Evolutionary conservation across 1,140 invertebrate genomes (phyloP), one percentile per base, ranked within the genome.

Genomic region (Hylaeus volcanicus): DNA sequence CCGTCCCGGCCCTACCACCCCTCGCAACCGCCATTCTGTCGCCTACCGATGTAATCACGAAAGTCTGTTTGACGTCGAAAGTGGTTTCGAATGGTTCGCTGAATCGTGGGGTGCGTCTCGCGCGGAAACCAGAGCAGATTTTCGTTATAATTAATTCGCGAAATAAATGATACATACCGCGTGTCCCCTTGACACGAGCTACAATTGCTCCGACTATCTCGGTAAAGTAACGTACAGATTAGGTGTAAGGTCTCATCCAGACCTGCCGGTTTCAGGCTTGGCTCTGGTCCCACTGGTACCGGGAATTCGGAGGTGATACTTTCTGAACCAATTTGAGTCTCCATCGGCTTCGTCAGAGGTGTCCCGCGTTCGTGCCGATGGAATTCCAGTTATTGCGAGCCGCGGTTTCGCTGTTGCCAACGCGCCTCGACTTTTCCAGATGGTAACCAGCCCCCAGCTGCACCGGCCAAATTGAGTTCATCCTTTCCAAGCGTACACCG

Each of bases 391-490:
- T 80, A 84, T 84, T 66, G 55, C 66, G 2, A 71, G 15, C 15
- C 69, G 55, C 71, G 72, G 72, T 53, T 75, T 72, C 60, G 58
- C 26, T n/a, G 39, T 56, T 2, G 41, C 26, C 37, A 45, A 51
- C 39, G 58, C 55, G 51, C 11, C 39, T n/a, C 43, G 58, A 74
- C 43, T 85, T 82, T 72, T 82, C 70, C 70, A 73, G 41, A 72
- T 66, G 73, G 15, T 70, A 69, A 83, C 69, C 61, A 39, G 69
- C 55, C 41, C 14, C 61, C 80, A 86, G 75, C 72, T 82, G 85
- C 83, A 51, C 41, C 68, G 37, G 68, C n/a, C 72, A 86, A 86
- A 83, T 86, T 79, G 80, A 79, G 72, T 86, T 86, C 80, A 83
- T 86, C 72, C 75, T 83, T 86, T 76, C n/a, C 61, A 68, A 60